Conservation (phyloP, 35 echinoderm and acorn worm species). For the Ophioderma brevispina region DNA sequence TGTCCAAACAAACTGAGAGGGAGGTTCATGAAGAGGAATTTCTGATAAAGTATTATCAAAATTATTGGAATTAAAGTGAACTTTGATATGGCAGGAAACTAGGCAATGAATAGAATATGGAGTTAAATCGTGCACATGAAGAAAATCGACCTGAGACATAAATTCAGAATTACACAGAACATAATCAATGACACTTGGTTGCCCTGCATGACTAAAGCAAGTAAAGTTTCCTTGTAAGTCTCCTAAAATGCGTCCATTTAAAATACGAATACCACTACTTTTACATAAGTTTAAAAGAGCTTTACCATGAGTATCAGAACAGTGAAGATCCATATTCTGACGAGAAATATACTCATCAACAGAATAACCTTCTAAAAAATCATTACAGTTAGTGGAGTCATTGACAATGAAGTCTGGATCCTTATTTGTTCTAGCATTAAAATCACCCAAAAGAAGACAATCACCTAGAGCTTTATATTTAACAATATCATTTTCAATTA, state of each 20-base stretch:
- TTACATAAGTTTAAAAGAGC: neutral
- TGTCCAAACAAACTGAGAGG: neutral
- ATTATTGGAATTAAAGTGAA: neutral
- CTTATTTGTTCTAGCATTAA: neutral
- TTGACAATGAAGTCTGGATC: neutral
- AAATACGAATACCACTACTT: neutral
- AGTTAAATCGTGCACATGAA: neutral
- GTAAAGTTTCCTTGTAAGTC: neutral
- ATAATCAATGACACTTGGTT: conserved; percentile 1
- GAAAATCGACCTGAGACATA: neutral
- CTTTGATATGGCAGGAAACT: neutral
- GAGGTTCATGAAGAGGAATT: neutral
- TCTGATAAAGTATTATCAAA: neutral
- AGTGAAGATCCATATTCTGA: neutral
- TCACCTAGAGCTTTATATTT: neutral
- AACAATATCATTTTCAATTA: neutral
- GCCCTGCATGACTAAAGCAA: neutral
- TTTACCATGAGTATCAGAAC: neutral
- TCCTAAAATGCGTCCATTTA: neutral
- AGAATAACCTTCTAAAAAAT: neutral
- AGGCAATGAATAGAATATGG: conserved; percentile 4
- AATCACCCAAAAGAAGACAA: neutral
- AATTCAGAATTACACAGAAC: neutral
- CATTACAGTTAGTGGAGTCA: neutral
- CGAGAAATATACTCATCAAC: neutral